These are phyloP conservation scores for Diploscapter pachys DNA, from an alignment of 1,140 invertebrate genomes.

Conservation along the genomic window DNA sequence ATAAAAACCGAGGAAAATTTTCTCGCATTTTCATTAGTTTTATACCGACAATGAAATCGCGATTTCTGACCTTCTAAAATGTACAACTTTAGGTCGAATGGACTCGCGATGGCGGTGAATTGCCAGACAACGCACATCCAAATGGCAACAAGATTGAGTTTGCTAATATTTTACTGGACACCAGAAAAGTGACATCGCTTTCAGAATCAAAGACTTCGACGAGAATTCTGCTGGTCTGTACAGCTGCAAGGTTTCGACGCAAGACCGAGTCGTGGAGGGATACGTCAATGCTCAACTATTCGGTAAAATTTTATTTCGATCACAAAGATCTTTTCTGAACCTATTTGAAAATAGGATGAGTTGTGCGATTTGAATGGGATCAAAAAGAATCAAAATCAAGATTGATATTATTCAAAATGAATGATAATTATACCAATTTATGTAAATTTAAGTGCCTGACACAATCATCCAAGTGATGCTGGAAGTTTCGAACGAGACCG, in stretches of 20 bases:
- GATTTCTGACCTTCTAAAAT: too few species aligned
- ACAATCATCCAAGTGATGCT: conserved; percentile 57
- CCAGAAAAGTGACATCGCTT: conserved; percentile 18
- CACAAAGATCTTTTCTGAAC: too few species aligned
- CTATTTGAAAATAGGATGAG: too few species aligned
- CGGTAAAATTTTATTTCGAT: conserved; percentile 28
- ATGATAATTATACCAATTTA: too few species aligned
- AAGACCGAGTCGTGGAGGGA: conserved; percentile 51
- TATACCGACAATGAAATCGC: too few species aligned
- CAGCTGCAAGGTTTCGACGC: conserved; percentile 49
- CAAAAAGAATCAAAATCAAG: background rate
- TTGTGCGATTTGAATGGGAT: background rate
- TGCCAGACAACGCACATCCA: conserved; percentile 48
- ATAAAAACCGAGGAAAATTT: too few species aligned
- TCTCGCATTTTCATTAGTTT: too few species aligned
- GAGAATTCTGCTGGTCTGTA: conserved; percentile 51
- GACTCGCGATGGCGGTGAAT: conserved; percentile 42
- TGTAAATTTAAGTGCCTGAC: conserved; percentile 49
- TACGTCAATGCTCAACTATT: conserved; percentile 58
- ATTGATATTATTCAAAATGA: too few species aligned
- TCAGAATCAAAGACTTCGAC: conserved; percentile 52
- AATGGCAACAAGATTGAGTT: conserved; percentile 53
- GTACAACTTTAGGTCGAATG: conserved; percentile 25
- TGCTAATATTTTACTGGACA: background rate
- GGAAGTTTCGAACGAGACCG: conserved; percentile 52